These are phyloP conservation scores for Poecilia velifera DNA, from an alignment of 2,797 vertebrate species.

Conservation along the genomic window DNA sequence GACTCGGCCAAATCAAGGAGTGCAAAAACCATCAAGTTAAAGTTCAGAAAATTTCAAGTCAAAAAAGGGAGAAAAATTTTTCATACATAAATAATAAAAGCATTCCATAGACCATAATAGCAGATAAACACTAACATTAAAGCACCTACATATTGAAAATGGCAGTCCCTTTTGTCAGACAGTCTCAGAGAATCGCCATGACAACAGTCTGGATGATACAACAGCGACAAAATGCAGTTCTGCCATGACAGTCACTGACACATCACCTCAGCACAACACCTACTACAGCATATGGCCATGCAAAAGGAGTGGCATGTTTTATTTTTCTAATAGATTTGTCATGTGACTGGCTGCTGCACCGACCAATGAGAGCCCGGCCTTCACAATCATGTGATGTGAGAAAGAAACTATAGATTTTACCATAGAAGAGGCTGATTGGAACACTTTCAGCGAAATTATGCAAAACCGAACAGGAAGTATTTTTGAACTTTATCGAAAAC, in stretches of 20 bases:
- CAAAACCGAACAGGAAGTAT: constrained; percentile 29
- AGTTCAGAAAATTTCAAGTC: constrained; percentile 33
- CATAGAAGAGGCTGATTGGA: constrained; percentile 8
- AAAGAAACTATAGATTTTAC: constrained; percentile 25
- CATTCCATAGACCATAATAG: constrained; percentile 57
- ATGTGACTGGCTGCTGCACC: constrained; percentile 40
- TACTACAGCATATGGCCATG: constrained; percentile 60
- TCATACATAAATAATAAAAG: constrained; percentile 55
- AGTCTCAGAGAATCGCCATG: constrained; percentile 42
- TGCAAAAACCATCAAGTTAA: constrained; percentile 32
- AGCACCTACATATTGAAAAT: constrained; percentile 43
- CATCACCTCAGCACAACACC: constrained; percentile 62
- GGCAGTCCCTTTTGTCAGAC: constrained; percentile 54
- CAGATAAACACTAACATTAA: constrained; percentile 51
- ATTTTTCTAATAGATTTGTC: constrained; percentile 59
- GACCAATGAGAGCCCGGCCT: constrained; percentile 33
- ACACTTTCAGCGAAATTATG: constrained; percentile 49
- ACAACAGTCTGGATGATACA: constrained; percentile 55
- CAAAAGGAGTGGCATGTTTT: constrained; percentile 50
- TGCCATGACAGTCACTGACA: constrained; percentile 45
- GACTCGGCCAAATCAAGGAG: constrained; percentile 40
- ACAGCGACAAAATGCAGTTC: constrained; percentile 47
- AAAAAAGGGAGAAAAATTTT: constrained; percentile 2
- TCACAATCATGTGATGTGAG: constrained; percentile 35
- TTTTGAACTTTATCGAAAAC: constrained; percentile 42